A percentile compares a stretch with the other conserved stretches of the same genome.
Conservation (phyloP, 2,888 invertebrate genomes). For the Schizaphis graminum region DNA sequence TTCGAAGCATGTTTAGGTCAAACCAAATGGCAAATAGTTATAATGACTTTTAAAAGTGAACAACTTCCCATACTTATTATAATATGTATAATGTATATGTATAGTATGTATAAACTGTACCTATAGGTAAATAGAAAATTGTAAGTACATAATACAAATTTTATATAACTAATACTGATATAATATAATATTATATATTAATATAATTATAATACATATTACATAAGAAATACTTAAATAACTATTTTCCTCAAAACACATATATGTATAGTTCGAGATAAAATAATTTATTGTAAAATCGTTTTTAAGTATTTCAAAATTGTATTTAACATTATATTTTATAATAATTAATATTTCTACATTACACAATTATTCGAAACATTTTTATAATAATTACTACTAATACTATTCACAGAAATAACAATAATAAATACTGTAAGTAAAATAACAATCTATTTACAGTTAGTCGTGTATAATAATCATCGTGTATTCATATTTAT, state of each 20-base stretch:
- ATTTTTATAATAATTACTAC: neutral
- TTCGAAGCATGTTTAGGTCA: neutral
- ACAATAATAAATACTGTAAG: neutral
- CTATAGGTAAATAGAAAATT: neutral
- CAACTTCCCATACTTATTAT: neutral
- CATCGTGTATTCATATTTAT: neutral
- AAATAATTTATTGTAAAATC: neutral
- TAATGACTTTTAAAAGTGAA: neutral
- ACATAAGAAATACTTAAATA: neutral
- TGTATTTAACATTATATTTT: neutral
- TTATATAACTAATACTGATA: neutral
- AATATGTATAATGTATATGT: neutral
- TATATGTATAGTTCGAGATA: neutral
- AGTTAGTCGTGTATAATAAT: neutral
- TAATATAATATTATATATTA: neutral
- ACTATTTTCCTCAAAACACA: neutral
- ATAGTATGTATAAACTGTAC: neutral
- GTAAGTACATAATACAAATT: neutral
- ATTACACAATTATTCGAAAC: neutral
- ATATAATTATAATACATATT: neutral
- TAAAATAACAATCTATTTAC: neutral
- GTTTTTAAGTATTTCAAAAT: neutral
- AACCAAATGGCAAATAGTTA: neutral
- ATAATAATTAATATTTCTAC: neutral
- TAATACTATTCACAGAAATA: neutral